A percentile compares a stretch with the other conserved stretches of the same genome.
Conservation (phyloP, 2,888 invertebrate species). For the Microplitis manilae region DNA sequence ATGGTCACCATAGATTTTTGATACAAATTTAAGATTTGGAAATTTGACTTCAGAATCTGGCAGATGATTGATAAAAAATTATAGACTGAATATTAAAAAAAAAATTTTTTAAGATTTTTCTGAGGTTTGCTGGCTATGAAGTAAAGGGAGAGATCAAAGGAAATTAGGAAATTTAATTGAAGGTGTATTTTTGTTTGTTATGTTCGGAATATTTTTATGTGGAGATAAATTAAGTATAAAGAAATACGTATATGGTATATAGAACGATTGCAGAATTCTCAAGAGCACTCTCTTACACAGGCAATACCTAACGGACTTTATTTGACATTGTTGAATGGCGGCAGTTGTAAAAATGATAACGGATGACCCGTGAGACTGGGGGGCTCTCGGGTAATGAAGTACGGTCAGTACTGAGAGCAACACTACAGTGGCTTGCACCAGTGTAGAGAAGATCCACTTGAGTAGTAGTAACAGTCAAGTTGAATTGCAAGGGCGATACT, state of each 20-base stretch:
- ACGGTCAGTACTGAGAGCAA: slow-evolving; percentile 62
- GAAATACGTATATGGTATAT: slow-evolving; percentile 35
- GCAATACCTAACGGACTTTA: slow-evolving; percentile 72
- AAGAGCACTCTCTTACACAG: slow-evolving; percentile 41
- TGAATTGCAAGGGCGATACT: slow-evolving; percentile 31
- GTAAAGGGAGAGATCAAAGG: too few species aligned
- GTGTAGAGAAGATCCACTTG: too few species aligned
- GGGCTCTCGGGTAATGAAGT: slow-evolving; percentile 70
- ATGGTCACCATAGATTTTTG: too few species aligned
- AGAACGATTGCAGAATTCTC: slow-evolving; percentile 40
- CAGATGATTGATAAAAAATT: too few species aligned
- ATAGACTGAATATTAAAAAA: too few species aligned
- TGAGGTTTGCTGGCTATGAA: too few species aligned
- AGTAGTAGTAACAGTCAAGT: slow-evolving; percentile 13
- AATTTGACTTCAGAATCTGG: too few species aligned
- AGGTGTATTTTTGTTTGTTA: too few species aligned
- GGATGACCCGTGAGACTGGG: slow-evolving; percentile 68
- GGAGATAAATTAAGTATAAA: slow-evolving; percentile 19
- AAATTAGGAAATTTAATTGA: too few species aligned
- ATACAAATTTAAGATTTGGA: too few species aligned
- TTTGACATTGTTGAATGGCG: slow-evolving; percentile 72
- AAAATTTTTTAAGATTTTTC: too few species aligned
- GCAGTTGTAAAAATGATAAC: slow-evolving; percentile 72
- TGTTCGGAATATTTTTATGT: too few species aligned
- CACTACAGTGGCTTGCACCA: slow-evolving; percentile 37